Evolutionary conservation across 1,140 invertebrate genomes (phyloP), one percentile per base, ranked within the genome.

Genomic region (Drosophila tropicalis): DNA sequence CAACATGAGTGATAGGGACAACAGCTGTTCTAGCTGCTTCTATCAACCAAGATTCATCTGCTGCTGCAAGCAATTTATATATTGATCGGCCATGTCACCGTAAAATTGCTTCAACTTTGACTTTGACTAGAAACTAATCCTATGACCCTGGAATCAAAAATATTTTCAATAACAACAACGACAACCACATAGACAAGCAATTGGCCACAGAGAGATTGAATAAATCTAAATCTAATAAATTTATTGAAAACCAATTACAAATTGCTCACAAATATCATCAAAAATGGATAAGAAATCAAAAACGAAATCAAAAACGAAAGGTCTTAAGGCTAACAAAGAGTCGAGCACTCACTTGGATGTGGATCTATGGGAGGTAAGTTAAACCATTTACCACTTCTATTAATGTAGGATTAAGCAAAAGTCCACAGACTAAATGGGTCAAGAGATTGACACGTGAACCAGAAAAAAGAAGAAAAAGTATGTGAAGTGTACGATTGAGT

Each of bases 301-400:
- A 62, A 67, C 62, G 0, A 82, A 81, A 69, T 76, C 74, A 54
- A 82, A 79, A 70, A 79, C 68, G 65, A 81, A 81, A 80, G 29
- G 71, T 66, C 72, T 80, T 2, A 90, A 90, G 62, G 58, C 80
- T 9, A 90, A 90, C 55, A 90, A 90, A 25, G 85, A 90, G 47
- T 90, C 85, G 36, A 90, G 85, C 54, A 87, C 83, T n/a, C 44
- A 56, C 9, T 44, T 90, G 72, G 83, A 90, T 73, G 72, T 90
- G 47, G 82, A 90, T 58, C 63, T 87, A 25, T 90, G 82, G 85
- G 85, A 90, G 85, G 85, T 90, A 72, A 74, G 62, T 55, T 12
- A 12, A 39, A 39, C n/a, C 36, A 5, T 29, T 5, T 5, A 29
- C 6, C 29, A 6, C 29, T 29, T 29, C 29, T 29, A 29, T 29